Evolutionary conservation across 2,888 invertebrate species (phyloP), one percentile per base, ranked within the genome.

Genomic region (Agrilus cyanescens): DNA sequence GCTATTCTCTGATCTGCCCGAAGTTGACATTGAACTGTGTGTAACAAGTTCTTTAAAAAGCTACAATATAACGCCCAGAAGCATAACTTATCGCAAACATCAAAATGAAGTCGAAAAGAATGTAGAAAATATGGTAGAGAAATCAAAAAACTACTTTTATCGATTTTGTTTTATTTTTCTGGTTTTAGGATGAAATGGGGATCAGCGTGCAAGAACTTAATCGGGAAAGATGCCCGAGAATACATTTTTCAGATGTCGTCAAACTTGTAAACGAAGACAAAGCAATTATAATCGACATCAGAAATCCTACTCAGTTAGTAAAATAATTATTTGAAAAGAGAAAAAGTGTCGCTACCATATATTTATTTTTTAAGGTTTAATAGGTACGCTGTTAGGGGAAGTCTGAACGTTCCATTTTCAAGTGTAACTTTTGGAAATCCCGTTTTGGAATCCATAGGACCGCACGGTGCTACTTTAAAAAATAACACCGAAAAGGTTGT

Each of bases 1-100:
- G 32, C 71, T 97, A 15, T 98, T 98, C 69, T 96, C 96, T n/a
- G 97, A 98, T 70, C 75, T 98, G 58, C 97, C 97, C 38, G 95
- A 95, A 67, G 89, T 96, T 46, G 93, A 94, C 55, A 95, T 96
- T 57, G 93, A 95, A 58, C 78, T 81, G 52, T 93, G 93, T 67
- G 91, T 95, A 1, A 78, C 78, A 59, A 85, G 89, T 62, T 91
- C 95, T 0, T 83, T 85, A 52, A 78, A 79, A 50, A 86, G 93
- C 71, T 94, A 85, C 60, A 75, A 82, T 48, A 76, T 72, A 47
- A 93, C 95, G 1, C 95, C 95, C 0, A 78, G 80, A 49, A 94
- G 94, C 66, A 83, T 93, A 38, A 85, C 88, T 32, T 85, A 82
- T 61, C 74, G 95, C 44, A 78, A 83, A 58, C 85, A 91, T 65